phyloP scores from a whole-genome alignment of 2,888 invertebrate species.

The Blastobasis adustella region DNA sequence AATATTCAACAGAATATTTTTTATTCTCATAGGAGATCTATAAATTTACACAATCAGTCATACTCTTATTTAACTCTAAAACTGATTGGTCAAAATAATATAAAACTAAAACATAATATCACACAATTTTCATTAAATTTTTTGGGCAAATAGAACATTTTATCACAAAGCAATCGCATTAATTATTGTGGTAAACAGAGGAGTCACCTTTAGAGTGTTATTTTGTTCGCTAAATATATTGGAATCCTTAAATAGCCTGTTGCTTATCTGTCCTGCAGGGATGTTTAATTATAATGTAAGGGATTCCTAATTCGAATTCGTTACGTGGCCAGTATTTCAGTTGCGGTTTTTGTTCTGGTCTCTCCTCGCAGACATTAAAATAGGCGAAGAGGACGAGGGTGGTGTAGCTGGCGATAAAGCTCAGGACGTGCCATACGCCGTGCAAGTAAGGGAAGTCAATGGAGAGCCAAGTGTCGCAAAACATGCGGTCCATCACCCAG shows the following conservation, averaged over 20 bases:
- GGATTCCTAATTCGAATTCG: conserved; percentile 85
- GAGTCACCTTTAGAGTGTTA: too few species aligned
- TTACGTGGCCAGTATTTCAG: conserved; percentile 86
- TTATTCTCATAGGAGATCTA: too few species aligned
- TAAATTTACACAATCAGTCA: too few species aligned
- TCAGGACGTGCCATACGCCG: conserved; percentile 88
- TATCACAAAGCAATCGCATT: too few species aligned
- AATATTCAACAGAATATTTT: too few species aligned
- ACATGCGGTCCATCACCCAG: conserved; percentile 85
- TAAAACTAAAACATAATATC: too few species aligned
- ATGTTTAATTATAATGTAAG: conserved; percentile 81
- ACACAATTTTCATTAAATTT: too few species aligned
- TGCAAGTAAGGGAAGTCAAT: conserved; percentile 89
- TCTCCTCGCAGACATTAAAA: conserved; percentile 82
- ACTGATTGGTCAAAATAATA: too few species aligned
- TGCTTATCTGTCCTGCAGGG: conserved; percentile 65
- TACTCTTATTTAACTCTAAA: too few species aligned
- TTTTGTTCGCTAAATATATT: too few species aligned
- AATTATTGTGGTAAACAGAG: too few species aligned
- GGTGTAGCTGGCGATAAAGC: conserved; percentile 86
- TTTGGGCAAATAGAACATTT: too few species aligned
- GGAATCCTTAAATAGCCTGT: conserved; percentile 52
- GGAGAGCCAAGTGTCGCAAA: conserved; percentile 86
- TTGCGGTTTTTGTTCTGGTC: conserved; percentile 80
- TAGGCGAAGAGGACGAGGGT: conserved; percentile 86